These are phyloP conservation scores for Dioctria rufipes DNA, from an alignment of 2,888 invertebrate species.

Conservation along the genomic window DNA sequence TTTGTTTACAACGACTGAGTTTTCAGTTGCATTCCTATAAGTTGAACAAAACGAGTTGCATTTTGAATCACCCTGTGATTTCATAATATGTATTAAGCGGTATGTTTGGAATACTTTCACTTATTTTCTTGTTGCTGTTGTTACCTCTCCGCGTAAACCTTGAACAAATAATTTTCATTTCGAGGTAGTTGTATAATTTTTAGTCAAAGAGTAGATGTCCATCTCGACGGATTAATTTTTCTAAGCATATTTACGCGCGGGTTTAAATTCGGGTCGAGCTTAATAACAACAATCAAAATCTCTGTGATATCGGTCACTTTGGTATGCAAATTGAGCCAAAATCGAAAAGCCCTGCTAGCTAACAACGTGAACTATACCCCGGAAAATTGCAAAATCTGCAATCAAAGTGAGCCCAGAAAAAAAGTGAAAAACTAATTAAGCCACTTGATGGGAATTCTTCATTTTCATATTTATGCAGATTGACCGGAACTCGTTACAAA, in stretches of 20 bases:
- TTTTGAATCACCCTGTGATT: conserved; percentile 50
- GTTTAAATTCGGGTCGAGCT: background rate
- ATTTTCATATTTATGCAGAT: conserved; percentile 55
- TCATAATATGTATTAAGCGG: conserved; percentile 45
- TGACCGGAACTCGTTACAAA: conserved; percentile 36
- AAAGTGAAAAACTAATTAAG: conserved; percentile 57
- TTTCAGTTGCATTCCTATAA: background rate
- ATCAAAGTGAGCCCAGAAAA: conserved; percentile 16
- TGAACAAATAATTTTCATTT: background rate
- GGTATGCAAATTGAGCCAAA: conserved; percentile 53
- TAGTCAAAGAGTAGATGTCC: conserved; percentile 38
- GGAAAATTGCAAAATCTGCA: conserved; percentile 17
- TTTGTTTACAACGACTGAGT: background rate
- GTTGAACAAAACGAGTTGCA: background rate
- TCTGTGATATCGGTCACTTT: conserved; percentile 40
- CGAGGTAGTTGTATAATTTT: background rate
- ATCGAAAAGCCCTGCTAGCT: conserved; percentile 44
- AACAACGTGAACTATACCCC: conserved; percentile 6
- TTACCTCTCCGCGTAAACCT: conserved; percentile 34
- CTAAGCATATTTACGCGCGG: background rate
- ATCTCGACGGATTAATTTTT: conserved; percentile 24
- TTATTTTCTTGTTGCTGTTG: conserved; percentile 27
- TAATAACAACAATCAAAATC: background rate
- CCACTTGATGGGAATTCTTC: conserved; percentile 53
- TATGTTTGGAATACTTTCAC: conserved; percentile 56